Conservation (phyloP, 2,113 vertebrate species). For the Seriola dumerili region DNA sequence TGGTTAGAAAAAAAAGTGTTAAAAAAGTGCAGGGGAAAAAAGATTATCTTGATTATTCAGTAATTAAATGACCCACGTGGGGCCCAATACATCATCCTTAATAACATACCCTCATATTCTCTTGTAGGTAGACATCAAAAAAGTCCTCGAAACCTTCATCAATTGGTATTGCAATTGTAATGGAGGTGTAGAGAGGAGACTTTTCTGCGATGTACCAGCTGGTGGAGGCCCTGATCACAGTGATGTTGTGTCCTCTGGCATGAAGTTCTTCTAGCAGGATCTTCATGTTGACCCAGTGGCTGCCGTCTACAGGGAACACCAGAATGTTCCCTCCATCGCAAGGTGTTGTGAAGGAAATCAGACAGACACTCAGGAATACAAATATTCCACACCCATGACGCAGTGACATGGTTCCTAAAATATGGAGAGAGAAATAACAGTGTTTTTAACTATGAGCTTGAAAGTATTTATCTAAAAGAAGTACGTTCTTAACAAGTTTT, state of each 20-base stretch:
- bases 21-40: not conserved
- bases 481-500: not conserved
- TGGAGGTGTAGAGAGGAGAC: slow-evolving; percentile 73
- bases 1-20: not conserved
- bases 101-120: slow-evolving; percentile 49
- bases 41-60: not conserved
- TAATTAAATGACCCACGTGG: not conserved
- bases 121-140: slow-evolving; percentile 66
- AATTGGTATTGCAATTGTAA: slow-evolving; percentile 6
- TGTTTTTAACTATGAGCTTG: not conserved
- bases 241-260: slow-evolving; percentile 82
- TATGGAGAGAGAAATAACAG: not conserved
- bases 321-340: slow-evolving; percentile 78
- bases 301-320: slow-evolving; percentile 80
- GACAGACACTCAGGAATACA: slow-evolving; percentile 43
- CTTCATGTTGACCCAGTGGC: slow-evolving; percentile 85
- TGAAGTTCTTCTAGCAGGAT: slow-evolving; percentile 79
- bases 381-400: slow-evolving; percentile 3
- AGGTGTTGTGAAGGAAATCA: slow-evolving; percentile 46
- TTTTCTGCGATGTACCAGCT: slow-evolving; percentile 77
- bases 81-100: not conserved
- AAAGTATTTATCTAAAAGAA: not conserved
- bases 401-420: slow-evolving; percentile 41
- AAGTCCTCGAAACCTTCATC: not conserved
- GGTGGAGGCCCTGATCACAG: slow-evolving; percentile 77